phyloP scores from a whole-genome alignment of 64 coral and sea anemone species.

The Stichodactyla mertensii region DNA sequence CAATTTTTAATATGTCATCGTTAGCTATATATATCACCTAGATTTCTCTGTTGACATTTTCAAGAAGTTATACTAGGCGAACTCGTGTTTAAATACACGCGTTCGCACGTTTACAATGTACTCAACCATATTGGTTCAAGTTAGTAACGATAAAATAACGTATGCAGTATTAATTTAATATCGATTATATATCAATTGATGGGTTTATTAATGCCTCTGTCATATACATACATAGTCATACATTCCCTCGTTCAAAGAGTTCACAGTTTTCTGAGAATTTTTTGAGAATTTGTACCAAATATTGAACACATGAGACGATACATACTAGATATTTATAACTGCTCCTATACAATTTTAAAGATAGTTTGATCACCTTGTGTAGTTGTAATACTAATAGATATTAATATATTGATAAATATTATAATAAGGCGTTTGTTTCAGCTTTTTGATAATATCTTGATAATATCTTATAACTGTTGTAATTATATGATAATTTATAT shows the following conservation, averaged over 20 bases:
- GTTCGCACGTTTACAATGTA: background rate
- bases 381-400: background rate
- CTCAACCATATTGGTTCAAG: constrained; percentile 20
- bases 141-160: background rate
- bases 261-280: background rate
- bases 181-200: constrained; percentile 17
- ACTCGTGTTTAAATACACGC: background rate
- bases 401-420: background rate
- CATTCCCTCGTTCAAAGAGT: background rate
- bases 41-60: background rate
- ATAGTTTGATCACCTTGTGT: background rate
- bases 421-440: background rate
- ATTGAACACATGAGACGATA: no score
- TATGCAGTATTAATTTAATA: constrained; percentile 13
- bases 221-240: background rate
- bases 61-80: background rate
- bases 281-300: background rate
- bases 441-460: background rate
- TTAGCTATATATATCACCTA: background rate
- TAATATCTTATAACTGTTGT: background rate
- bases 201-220: background rate
- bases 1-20: no score
- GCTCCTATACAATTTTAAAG: background rate
- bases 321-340: background rate
- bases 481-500: background rate